Evolutionary conservation across 2,797 vertebrate species (phyloP), one percentile per base, ranked within the genome.

Genomic region (Hippoglossus hippoglossus): DNA sequence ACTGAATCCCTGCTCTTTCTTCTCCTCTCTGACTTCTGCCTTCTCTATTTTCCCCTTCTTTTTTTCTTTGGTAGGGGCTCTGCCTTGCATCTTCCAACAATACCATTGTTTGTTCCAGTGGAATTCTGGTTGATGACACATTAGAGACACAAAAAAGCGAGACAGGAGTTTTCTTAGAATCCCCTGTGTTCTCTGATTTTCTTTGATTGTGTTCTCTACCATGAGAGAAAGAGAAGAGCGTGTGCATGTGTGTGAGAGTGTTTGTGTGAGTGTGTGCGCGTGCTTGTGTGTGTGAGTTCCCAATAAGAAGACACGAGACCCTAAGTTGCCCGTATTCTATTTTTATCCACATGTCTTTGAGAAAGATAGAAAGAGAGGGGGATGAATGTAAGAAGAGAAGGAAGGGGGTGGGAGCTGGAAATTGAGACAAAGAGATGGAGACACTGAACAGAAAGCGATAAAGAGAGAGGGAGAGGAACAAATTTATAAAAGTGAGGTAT

Each of bases 301-400:
- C 76, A 89, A 81, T 88, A 78, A 85, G 79, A 90, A 81, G 90
- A 83, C 84, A 85, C 69, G 85, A 81, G 79, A 86, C 80, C 87
- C 84, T 70, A 49, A 77, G 80, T 83, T 84, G 61, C 75, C 75
- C 69, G 56, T 15, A 18, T 73, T 64, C 77, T 90, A 88, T 90
- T 86, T 89, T 87, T 87, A 88, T 67, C 74, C 62, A 24, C 10
- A 63, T 31, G 9, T 69, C 51, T 79, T 78, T 39, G 63, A 78
- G 41, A 67, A 56, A 65, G 44, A 77, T 58, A 41, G 53, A 83
- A 56, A 41, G 56, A 53, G 64, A 60, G 41, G 44, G 60, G 41
- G 47, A 55, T 21, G 25, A 69, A 57, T 63, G 69, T 64, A 70
- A 77, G 49, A 49, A 36, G 58, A 75, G 52, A 80, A 50, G 28